Evolutionary conservation across 2,113 vertebrate genomes (phyloP).

Genomic region (Theristicus caerulescens): DNA sequence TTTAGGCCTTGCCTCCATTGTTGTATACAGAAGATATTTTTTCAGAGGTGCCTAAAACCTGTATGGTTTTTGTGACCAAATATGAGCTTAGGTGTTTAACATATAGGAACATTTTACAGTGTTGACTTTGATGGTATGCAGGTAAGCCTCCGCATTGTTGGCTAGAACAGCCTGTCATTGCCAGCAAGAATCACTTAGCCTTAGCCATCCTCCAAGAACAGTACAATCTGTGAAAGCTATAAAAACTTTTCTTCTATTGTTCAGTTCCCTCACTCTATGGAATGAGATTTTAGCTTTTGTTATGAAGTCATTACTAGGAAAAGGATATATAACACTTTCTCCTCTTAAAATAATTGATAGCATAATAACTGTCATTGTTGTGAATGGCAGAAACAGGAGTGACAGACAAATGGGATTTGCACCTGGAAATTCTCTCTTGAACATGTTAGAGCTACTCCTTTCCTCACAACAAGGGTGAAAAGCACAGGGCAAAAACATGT

Average conservation of each 20-base stretch:
- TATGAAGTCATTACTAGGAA: neutral
- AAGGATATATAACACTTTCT: neutral
- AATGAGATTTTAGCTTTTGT: neutral
- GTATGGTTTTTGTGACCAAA: neutral
- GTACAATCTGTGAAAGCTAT: neutral
- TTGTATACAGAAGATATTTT: neutral
- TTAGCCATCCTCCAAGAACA: neutral
- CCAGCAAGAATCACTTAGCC: neutral
- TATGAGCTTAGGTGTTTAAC: neutral
- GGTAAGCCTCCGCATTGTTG: neutral
- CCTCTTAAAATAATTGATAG: neutral
- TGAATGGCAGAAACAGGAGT: neutral
- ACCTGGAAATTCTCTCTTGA: neutral
- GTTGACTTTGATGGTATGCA: neutral
- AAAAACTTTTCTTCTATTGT: neutral
- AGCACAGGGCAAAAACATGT: neutral
- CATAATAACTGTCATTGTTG: neutral
- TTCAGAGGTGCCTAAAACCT: neutral
- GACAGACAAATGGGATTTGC: neutral
- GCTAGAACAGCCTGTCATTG: fast-evolving
- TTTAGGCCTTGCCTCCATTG: fast-evolving
- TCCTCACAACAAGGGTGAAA: neutral
- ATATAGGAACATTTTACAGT: neutral
- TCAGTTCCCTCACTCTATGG: neutral
- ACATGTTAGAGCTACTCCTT: neutral